phyloP scores from a whole-genome alignment of 2,797 vertebrate species.

The Bufotes viridis region DNA sequence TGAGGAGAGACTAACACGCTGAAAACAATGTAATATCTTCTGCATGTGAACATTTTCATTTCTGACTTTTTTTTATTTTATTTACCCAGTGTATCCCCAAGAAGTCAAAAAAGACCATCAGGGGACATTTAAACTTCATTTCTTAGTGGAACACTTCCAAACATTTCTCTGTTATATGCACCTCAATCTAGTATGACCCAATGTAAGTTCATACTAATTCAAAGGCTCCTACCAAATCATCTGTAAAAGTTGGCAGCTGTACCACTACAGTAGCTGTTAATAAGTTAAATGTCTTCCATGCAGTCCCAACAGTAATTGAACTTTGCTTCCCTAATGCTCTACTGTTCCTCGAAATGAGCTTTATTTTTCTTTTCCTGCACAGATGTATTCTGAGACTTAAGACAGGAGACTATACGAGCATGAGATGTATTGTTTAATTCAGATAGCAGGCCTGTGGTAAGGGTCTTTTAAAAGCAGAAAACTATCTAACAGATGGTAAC shows the following conservation, averaged over 20 bases:
- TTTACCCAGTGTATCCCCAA: neutral
- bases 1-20: neutral
- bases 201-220: constrained; percentile 18
- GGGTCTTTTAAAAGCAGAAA: constrained; percentile 48
- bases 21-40: neutral
- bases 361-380: constrained; percentile 37
- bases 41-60: neutral
- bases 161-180: neutral
- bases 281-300: constrained; percentile 35
- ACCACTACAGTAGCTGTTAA: constrained; percentile 38
- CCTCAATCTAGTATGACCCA: neutral
- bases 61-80: neutral
- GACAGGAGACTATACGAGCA: constrained; percentile 31
- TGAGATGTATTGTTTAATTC: constrained; percentile 47
- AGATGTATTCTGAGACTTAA: constrained; percentile 42
- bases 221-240: constrained; percentile 19
- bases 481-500: constrained; percentile 53
- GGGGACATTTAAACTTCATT: neutral
- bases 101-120: neutral
- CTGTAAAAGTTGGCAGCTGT: constrained; percentile 34
- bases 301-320: constrained; percentile 26
- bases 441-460: constrained; percentile 53
- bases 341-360: constrained; percentile 16
- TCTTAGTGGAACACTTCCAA: neutral
- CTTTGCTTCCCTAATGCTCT: constrained; percentile 24